phyloP scores from a whole-genome alignment of 2,888 invertebrate genomes.

The Leptinotarsa tumamoca region DNA sequence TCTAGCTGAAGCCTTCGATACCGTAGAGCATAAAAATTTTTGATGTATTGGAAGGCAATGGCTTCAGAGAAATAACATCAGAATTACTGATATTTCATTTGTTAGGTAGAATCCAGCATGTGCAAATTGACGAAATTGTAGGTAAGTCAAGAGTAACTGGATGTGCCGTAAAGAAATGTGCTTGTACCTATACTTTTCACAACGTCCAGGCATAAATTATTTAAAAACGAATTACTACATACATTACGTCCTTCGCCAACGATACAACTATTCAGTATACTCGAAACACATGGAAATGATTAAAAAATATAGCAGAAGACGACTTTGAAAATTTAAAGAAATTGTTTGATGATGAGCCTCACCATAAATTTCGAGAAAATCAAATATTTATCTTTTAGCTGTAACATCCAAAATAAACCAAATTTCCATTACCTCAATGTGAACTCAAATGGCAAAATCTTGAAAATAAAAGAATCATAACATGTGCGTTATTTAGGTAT shows the following conservation, averaged over 20 bases:
- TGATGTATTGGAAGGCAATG: neutral
- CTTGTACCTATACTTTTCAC: neutral
- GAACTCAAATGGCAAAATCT: no score
- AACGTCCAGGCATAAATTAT: neutral
- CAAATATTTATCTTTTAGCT: no score
- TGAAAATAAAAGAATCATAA: neutral
- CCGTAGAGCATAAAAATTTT: neutral
- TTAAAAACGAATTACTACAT: neutral
- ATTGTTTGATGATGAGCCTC: conserved; percentile 9
- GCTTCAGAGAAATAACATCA: neutral
- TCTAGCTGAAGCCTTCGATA: neutral
- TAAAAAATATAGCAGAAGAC: neutral
- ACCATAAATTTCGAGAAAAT: no score
- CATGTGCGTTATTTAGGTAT: no score
- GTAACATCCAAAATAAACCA: no score
- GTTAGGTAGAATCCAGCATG: neutral
- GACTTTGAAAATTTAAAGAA: neutral
- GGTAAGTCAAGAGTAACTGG: neutral
- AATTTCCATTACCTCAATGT: no score
- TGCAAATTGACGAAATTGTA: neutral
- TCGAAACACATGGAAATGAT: neutral
- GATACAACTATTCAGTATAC: neutral
- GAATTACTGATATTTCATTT: neutral
- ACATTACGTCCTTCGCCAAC: neutral
- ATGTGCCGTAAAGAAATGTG: neutral